These are phyloP conservation scores for Cyrtonyx montezumae DNA, from an alignment of 2,113 vertebrate genomes.

Conservation along the genomic window DNA sequence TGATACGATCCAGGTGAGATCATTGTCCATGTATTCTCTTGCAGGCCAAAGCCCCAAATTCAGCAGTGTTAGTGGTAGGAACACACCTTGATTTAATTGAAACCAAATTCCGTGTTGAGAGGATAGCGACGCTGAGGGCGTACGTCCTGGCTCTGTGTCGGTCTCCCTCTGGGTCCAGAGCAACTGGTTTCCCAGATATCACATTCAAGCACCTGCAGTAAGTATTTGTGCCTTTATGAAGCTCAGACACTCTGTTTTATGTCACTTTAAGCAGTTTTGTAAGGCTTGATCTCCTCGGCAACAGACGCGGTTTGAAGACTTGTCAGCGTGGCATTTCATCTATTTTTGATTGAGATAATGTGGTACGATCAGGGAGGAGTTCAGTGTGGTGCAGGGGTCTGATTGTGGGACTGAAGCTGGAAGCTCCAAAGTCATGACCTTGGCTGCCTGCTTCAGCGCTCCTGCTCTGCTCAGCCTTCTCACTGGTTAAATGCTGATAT, in stretches of 20 bases:
- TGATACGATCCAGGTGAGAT: not conserved
- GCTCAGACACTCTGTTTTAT: slow-evolving; percentile 10
- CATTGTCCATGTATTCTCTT: not conserved
- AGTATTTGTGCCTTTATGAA: slow-evolving; percentile 55
- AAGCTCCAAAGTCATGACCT: slow-evolving; percentile 28
- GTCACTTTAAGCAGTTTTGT: slow-evolving; percentile 24
- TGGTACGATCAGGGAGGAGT: not conserved
- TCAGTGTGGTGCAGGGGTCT: not conserved
- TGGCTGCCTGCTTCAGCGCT: not conserved
- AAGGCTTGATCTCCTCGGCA: slow-evolving; percentile 55
- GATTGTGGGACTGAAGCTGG: not conserved
- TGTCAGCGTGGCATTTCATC: not conserved
- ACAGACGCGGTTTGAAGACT: not conserved
- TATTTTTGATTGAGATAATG: slow-evolving; percentile 35
- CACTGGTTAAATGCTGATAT: not conserved
- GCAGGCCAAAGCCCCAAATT: slow-evolving; percentile 94
- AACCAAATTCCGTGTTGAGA: slow-evolving; percentile 91
- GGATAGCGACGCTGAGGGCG: slow-evolving; percentile 91
- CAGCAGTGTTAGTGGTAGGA: slow-evolving; percentile 92
- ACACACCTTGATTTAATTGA: slow-evolving; percentile 97
- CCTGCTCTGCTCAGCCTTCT: not conserved
- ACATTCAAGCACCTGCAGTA: slow-evolving; percentile 93
- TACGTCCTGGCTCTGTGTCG: slow-evolving; percentile 93
- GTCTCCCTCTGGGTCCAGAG: slow-evolving; percentile 90
- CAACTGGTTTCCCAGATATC: slow-evolving; percentile 93